phyloP scores from a whole-genome alignment of 2,113 vertebrate genomes.

The Osmerus mordax region DNA sequence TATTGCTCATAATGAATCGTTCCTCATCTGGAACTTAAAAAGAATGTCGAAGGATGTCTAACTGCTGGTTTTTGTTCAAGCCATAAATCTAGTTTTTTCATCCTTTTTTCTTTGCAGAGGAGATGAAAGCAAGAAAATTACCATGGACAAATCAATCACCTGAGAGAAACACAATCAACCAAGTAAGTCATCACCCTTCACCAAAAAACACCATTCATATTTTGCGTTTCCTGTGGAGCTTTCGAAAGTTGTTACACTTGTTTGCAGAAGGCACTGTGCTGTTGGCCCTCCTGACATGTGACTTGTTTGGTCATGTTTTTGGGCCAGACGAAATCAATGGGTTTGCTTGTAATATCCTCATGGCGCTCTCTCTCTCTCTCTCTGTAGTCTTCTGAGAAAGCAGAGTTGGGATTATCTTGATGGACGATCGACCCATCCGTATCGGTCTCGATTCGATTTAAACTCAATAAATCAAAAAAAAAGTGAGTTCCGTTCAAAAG shows the following conservation, averaged over 20 bases:
- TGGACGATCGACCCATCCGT: too few relatives aligned
- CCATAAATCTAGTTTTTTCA: slow-evolving; percentile 24
- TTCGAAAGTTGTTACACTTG: slow-evolving; percentile 6
- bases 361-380: too few relatives aligned
- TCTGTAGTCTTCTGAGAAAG: too few relatives aligned
- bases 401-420: too few relatives aligned
- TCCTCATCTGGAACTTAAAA: not conserved
- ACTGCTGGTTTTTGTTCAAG: slow-evolving; percentile 11
- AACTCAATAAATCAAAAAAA: too few relatives aligned
- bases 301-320: not conserved
- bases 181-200: slow-evolving; percentile 46
- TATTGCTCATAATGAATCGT: not conserved
- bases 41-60: not conserved
- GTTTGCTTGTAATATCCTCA: too few relatives aligned
- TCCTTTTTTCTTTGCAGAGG: slow-evolving; percentile 45
- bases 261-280: not conserved
- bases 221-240: slow-evolving; percentile 21
- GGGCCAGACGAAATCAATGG: not conserved
- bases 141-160: slow-evolving; percentile 6
- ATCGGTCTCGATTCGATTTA: too few relatives aligned
- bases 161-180: slow-evolving; percentile 24
- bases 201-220: not conserved
- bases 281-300: not conserved
- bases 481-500: too few relatives aligned
- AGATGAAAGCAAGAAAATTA: not conserved